Evolutionary conservation across 92 coral and sea anemone species (phyloP).

Genomic region (Parazoanthus atlanticus): DNA sequence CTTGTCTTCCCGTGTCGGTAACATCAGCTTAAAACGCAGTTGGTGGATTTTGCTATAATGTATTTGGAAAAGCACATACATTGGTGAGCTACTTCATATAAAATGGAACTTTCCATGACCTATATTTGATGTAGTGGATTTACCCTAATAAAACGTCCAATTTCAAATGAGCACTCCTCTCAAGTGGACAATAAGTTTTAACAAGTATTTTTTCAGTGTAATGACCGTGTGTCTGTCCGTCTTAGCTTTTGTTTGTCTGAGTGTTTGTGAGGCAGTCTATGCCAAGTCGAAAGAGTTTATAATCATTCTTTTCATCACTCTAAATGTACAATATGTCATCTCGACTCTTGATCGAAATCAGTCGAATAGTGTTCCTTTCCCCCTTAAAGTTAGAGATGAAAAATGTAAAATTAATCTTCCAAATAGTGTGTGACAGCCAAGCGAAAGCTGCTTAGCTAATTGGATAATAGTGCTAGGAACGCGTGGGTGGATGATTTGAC

Average conservation of each 20-base stretch:
- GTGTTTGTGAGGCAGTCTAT: not conserved
- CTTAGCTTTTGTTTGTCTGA: not conserved
- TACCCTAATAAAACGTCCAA: not conserved
- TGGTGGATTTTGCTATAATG: no score
- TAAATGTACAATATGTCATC: not conserved
- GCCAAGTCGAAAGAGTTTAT: not conserved
- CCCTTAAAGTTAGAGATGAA: constrained; percentile 21
- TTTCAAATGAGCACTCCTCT: not conserved
- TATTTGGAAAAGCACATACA: no score
- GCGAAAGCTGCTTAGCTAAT: constrained; percentile 28
- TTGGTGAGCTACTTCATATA: no score
- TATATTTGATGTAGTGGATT: no score
- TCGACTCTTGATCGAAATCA: not conserved
- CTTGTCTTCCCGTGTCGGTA: no score
- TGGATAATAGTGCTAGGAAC: constrained; percentile 28
- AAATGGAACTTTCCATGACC: no score
- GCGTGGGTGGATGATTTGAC: constrained; percentile 38
- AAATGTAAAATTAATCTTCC: constrained; percentile 21
- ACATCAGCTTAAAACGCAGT: no score
- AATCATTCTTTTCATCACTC: not conserved
- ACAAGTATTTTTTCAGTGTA: not conserved
- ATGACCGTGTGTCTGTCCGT: not conserved
- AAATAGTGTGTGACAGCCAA: constrained; percentile 40
- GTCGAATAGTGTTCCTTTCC: not conserved
- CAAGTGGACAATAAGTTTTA: not conserved